Evolutionary conservation across 1,140 invertebrate genomes (phyloP).

Genomic region (Neodiprion fabricii): DNA sequence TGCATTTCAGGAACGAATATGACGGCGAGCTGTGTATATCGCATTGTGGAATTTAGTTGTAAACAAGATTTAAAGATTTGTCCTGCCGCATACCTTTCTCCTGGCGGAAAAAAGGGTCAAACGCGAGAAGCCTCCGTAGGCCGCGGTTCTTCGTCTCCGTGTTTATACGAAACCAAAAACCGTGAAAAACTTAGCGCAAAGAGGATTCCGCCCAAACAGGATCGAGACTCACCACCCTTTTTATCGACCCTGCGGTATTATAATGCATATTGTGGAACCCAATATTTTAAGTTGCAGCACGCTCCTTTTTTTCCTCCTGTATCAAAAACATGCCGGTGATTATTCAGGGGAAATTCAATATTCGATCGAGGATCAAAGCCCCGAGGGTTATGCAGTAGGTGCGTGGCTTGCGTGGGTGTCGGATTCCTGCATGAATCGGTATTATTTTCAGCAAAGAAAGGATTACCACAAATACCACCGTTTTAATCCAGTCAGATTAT

Average conservation of each 20-base stretch:
- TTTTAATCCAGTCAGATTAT: conserved; percentile 53
- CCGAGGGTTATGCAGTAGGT: conserved; percentile 23
- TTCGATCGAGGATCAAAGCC: conserved; percentile 43
- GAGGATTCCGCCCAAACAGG: conserved; percentile 50
- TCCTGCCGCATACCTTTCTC: conserved; percentile 25
- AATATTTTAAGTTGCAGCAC: conserved; percentile 51
- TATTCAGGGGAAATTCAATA: conserved; percentile 55
- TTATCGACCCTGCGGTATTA: conserved; percentile 32
- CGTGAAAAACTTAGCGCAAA: conserved; percentile 58
- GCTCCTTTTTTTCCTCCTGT: conserved; percentile 47
- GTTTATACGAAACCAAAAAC: conserved; percentile 61
- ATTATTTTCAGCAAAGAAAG: conserved; percentile 56
- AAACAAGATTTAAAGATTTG: conserved; percentile 58
- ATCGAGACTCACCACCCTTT: neutral
- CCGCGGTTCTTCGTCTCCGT: conserved; percentile 27
- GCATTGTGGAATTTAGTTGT: conserved; percentile 52
- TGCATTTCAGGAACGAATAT: neutral
- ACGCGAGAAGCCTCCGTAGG: conserved; percentile 44
- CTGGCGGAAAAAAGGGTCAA: conserved; percentile 25
- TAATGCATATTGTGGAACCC: conserved; percentile 45
- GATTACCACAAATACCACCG: conserved; percentile 42
- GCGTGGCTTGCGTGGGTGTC: conserved; percentile 40
- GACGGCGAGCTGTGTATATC: conserved; percentile 29
- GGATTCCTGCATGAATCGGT: conserved; percentile 48
- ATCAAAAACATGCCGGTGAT: conserved; percentile 52